Percentiles rank a stretch among this genome's conserved stretches.
Conservation (phyloP, 2,113 vertebrate genomes). For the Thalassarche chlororhynchos region DNA sequence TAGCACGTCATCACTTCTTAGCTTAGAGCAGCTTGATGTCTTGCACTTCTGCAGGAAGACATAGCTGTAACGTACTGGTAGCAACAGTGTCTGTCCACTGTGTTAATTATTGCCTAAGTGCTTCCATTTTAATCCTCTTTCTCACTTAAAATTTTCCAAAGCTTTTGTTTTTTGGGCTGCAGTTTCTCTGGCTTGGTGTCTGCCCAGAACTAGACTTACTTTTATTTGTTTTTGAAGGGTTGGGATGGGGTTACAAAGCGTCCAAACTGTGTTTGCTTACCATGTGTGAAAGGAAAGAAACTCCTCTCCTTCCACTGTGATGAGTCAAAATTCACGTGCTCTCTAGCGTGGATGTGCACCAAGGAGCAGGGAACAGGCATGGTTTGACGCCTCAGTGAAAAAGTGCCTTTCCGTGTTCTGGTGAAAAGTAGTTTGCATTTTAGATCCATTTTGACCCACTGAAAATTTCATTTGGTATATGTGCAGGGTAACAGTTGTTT, state of each 20-base stretch:
- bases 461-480: not conserved
- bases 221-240: not conserved
- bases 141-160: not conserved
- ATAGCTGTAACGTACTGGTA: not conserved
- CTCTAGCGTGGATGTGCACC: not conserved
- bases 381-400: not conserved
- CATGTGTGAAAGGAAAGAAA: not conserved
- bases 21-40: not conserved
- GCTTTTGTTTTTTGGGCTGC: not conserved
- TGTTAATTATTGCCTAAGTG: not conserved
- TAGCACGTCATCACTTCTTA: not conserved
- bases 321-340: not conserved
- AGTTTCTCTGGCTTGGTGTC: not conserved
- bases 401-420: not conserved
- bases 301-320: not conserved
- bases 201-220: not conserved
- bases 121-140: constrained; percentile 16
- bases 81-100: not conserved
- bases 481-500: not conserved
- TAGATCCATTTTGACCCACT: not conserved
- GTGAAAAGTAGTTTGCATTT: not conserved
- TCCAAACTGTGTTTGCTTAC: not conserved
- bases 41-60: not conserved
- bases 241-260: not conserved
- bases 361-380: not conserved